Evolutionary conservation across 2,888 invertebrate species (phyloP).

Genomic region (Dimorphilus gyrociliatus): DNA sequence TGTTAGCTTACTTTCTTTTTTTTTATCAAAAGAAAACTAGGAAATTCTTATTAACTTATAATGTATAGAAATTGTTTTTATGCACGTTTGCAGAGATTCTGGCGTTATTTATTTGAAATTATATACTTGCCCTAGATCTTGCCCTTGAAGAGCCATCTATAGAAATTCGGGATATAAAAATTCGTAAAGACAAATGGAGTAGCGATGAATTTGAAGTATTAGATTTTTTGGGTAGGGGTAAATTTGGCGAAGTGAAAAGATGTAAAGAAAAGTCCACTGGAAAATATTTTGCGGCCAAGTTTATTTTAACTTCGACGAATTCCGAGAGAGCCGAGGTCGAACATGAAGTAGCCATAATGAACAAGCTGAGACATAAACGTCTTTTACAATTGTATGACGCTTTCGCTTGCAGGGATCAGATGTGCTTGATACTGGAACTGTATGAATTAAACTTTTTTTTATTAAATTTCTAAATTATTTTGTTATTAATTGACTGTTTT

Average conservation of each 20-base stretch:
- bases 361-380: slow-evolving; percentile 75
- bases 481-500: slow-evolving; percentile 1
- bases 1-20: too few species aligned
- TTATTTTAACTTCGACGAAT: slow-evolving; percentile 67
- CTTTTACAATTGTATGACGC: slow-evolving; percentile 94
- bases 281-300: slow-evolving; percentile 73
- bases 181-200: slow-evolving; percentile 66
- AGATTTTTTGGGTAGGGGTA: slow-evolving; percentile 86
- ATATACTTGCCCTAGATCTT: slow-evolving; percentile 3
- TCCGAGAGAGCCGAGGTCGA: slow-evolving; percentile 71
- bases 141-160: slow-evolving; percentile 55
- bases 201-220: slow-evolving; percentile 69
- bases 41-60: too few species aligned
- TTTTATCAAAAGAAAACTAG: too few species aligned
- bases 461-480: not conserved
- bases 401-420: slow-evolving; percentile 67
- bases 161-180: slow-evolving; percentile 65
- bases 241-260: slow-evolving; percentile 88
- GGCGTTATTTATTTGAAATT: too few species aligned
- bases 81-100: too few species aligned
- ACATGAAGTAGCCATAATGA: slow-evolving; percentile 91
- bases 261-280: slow-evolving; percentile 69
- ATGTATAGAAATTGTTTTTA: too few species aligned
- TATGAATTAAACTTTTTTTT: slow-evolving; percentile 46
- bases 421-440: slow-evolving; percentile 95